phyloP scores from a whole-genome alignment of 2,888 invertebrate genomes.

The Chymomyza caudatula region DNA sequence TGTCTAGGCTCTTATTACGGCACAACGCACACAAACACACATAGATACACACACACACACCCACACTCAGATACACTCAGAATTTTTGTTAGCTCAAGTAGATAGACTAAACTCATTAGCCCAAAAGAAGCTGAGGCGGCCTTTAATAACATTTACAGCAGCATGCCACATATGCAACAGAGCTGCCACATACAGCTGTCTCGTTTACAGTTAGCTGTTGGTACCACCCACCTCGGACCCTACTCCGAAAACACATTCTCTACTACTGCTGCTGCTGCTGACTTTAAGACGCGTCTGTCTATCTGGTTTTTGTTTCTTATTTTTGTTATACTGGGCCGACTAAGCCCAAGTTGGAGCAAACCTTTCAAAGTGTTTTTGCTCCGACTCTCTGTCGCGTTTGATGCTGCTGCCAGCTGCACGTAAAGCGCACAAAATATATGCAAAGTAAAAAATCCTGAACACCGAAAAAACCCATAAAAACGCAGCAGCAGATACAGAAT shows the following conservation, averaged over 20 bases:
- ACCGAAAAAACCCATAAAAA: conserved; percentile 12
- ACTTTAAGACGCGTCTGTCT: background rate
- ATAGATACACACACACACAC: background rate
- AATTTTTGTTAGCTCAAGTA: background rate
- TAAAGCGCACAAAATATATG: conserved; percentile 47
- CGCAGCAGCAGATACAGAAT: conserved; percentile 20
- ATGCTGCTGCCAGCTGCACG: conserved; percentile 5
- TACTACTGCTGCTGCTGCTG: too few relatives aligned
- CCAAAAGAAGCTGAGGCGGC: background rate
- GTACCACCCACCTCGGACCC: background rate
- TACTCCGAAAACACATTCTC: background rate
- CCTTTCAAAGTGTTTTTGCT: conserved; percentile 44
- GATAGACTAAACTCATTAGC: background rate
- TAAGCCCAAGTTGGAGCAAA: conserved; percentile 5
- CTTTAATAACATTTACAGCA: background rate
- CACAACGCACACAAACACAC: background rate
- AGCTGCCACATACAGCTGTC: background rate
- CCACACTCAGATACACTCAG: background rate
- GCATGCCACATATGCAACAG: background rate
- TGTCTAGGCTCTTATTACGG: conserved; percentile 11
- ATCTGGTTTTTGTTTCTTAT: too few relatives aligned
- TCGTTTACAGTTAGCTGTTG: background rate
- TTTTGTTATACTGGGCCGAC: background rate
- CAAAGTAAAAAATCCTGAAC: conserved; percentile 36
- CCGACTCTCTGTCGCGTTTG: background rate